Percentiles rank a stretch among this genome's conserved stretches.
phyloP scores from a whole-genome alignment of 2,888 invertebrate genomes.

The Trichopria drosophilae region DNA sequence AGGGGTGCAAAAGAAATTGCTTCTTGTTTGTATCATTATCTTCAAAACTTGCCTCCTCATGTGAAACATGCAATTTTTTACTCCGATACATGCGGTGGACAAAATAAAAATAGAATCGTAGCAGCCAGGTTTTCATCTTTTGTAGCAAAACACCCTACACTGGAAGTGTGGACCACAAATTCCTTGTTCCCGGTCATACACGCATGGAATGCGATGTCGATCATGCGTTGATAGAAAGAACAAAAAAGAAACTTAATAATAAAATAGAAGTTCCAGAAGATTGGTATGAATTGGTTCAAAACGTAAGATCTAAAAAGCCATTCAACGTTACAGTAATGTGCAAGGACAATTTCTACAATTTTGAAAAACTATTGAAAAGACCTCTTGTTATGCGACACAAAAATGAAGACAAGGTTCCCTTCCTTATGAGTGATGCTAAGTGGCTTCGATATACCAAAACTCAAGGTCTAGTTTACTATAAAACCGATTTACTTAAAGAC shows the following conservation, averaged over 20 bases:
- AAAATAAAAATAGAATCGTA: conserved; percentile 40
- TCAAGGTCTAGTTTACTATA: conserved; percentile 6
- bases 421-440: neutral
- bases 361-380: conserved; percentile 7
- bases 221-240: conserved; percentile 15
- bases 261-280: conserved; percentile 21
- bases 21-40: conserved; percentile 29
- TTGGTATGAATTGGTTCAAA: conserved; percentile 16
- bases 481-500: conserved; percentile 7
- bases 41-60: conserved; percentile 2
- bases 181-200: conserved; percentile 20
- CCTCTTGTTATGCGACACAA: neutral
- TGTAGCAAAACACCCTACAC: conserved; percentile 18
- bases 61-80: conserved; percentile 8
- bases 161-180: conserved; percentile 24
- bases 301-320: conserved; percentile 6
- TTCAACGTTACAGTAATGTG: conserved; percentile 17
- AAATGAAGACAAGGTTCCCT: neutral
- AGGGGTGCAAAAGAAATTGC: conserved; percentile 36
- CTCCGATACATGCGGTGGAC: conserved; percentile 15
- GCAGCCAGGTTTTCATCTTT: conserved; percentile 34
- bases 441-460: conserved; percentile 3
- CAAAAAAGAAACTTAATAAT: conserved; percentile 9
- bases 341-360: conserved; percentile 13
- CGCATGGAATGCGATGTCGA: conserved; percentile 23